Conservation (phyloP, 2,113 vertebrate species). For the Mastomys coucha region DNA sequence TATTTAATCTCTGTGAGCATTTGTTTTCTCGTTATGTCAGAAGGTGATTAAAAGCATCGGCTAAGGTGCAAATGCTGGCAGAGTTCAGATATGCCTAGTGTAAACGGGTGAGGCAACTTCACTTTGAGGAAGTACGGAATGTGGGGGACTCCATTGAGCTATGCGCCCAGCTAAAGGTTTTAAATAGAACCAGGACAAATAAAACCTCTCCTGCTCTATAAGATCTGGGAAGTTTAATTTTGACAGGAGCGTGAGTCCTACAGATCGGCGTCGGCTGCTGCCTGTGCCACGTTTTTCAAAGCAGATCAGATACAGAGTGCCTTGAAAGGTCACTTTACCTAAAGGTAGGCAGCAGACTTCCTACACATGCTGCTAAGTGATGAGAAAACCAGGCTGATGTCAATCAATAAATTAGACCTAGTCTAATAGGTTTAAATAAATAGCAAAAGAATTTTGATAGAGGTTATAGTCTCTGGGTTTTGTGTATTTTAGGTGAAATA, state of each 20-base stretch:
- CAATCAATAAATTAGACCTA: conserved; percentile 14
- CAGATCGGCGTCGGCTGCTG: not conserved
- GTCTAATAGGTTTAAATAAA: not conserved
- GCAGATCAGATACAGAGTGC: not conserved
- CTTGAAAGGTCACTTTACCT: not conserved
- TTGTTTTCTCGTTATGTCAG: conserved; percentile 55
- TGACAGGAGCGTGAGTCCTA: not conserved
- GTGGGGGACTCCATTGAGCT: not conserved
- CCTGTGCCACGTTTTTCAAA: not conserved
- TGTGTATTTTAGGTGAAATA: conserved; percentile 55
- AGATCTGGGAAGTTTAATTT: conserved; percentile 48
- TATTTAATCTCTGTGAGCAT: conserved; percentile 62
- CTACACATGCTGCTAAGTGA: not conserved
- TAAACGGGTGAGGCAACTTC: not conserved
- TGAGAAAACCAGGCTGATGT: conserved; percentile 18
- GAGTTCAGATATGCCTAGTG: conserved; percentile 25
- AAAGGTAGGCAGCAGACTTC: not conserved
- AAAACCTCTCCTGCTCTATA: not conserved
- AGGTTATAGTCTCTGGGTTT: not conserved
- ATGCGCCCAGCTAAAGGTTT: not conserved
- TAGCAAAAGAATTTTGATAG: not conserved
- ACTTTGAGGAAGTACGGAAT: not conserved
- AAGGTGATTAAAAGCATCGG: conserved; percentile 57
- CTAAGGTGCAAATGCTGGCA: conserved; percentile 35
- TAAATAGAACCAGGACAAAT: conserved; percentile 35